Evolutionary conservation across 1,140 invertebrate species (phyloP).

Genomic region (Saxidomus purpurata): DNA sequence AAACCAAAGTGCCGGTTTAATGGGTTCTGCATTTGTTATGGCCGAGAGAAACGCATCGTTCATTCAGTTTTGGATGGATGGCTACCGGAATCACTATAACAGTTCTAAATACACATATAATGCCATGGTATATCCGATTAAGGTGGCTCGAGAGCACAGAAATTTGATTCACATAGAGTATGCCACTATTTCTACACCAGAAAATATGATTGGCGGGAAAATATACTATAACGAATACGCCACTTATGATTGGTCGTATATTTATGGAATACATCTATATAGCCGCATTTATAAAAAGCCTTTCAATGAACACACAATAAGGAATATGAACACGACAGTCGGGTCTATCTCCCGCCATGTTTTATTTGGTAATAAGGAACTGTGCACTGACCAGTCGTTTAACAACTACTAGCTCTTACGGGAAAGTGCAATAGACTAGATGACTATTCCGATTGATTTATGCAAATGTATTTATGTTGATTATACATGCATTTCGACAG

Average conservation of each 20-base stretch:
- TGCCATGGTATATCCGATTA: conserved; percentile 31
- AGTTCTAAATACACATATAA: conserved; percentile 11
- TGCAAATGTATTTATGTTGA: too few species aligned
- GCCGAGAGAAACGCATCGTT: conserved; percentile 40
- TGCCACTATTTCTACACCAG: not conserved
- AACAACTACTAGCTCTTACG: too few species aligned
- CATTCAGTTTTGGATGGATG: conserved; percentile 39
- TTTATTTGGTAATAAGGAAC: conserved; percentile 45
- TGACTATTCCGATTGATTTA: too few species aligned
- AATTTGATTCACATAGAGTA: conserved; percentile 45
- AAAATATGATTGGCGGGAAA: not conserved
- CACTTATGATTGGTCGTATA: conserved; percentile 33
- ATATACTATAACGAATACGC: not conserved
- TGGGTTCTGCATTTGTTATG: conserved; percentile 25
- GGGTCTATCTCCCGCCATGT: conserved; percentile 28
- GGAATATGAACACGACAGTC: conserved; percentile 2
- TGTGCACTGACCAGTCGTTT: not conserved
- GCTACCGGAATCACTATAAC: conserved; percentile 10
- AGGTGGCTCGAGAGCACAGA: not conserved
- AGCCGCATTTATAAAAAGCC: not conserved
- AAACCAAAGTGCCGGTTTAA: not conserved
- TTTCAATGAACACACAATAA: not conserved
- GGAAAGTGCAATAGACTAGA: too few species aligned
- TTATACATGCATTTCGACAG: too few species aligned
- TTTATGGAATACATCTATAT: conserved; percentile 42